Conservation (phyloP, 2,113 vertebrate species). For the Grammomys surdaster region DNA sequence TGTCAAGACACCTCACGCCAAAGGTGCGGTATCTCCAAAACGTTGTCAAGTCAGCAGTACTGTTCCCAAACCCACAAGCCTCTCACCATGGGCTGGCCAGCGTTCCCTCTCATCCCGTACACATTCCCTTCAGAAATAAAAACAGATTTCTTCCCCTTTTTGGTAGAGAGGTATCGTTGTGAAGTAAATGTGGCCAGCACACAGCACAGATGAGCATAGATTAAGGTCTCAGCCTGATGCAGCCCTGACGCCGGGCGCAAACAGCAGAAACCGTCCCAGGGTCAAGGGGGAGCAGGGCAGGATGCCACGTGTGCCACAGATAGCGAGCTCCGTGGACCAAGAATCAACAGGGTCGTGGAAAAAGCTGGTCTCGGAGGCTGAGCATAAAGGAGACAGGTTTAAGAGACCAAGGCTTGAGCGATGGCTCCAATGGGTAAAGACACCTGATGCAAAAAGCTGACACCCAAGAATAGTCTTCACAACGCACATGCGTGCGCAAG, state of each 20-base stretch:
- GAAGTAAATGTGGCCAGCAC: neutral
- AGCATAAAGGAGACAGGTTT: neutral
- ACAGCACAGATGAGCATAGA: accelerated
- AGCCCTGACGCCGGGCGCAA: neutral
- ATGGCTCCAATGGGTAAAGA: neutral
- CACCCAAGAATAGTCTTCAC: neutral
- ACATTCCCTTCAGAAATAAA: neutral
- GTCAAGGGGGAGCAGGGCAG: accelerated
- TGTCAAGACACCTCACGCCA: neutral
- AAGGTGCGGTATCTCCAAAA: neutral
- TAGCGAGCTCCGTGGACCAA: neutral
- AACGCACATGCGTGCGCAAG: too few species aligned
- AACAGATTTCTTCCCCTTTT: neutral
- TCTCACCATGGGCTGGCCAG: neutral
- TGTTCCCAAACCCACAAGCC: neutral
- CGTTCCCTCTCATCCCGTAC: neutral
- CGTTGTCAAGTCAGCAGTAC: neutral
- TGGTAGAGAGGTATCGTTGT: neutral
- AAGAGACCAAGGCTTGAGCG: too few species aligned
- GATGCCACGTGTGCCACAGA: neutral
- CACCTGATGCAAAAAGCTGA: neutral
- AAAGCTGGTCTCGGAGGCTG: neutral
- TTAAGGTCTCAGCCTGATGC: neutral
- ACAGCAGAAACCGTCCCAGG: neutral
- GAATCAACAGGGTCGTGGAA: neutral